phyloP scores from a whole-genome alignment of 1,140 invertebrate genomes.

The Leptestheria dahalacensis region DNA sequence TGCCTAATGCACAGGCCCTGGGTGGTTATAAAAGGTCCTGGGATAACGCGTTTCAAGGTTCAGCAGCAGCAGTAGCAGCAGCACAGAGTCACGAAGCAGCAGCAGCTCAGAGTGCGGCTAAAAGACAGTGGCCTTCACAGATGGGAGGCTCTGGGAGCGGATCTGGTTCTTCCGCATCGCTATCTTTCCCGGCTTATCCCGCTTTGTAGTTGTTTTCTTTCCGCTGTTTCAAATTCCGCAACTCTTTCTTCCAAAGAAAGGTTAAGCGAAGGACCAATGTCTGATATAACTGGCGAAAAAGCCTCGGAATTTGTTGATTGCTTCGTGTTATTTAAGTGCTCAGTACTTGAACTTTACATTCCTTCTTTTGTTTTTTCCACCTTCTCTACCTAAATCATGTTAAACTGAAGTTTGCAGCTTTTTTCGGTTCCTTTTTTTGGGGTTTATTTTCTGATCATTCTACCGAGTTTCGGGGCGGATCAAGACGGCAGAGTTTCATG shows the following conservation, averaged over 20 bases:
- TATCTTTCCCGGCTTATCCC: slow-evolving; percentile 12
- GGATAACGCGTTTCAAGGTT: slow-evolving; percentile 27
- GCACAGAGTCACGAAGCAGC: neutral
- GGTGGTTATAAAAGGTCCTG: slow-evolving; percentile 31
- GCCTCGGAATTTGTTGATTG: no score
- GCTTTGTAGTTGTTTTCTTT: slow-evolving; percentile 6
- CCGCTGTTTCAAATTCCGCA: neutral
- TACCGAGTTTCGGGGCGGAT: no score
- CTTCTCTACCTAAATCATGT: no score
- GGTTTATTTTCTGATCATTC: no score
- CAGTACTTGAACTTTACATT: no score
- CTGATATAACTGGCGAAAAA: no score
- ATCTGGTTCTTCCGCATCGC: neutral
- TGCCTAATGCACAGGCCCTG: slow-evolving; percentile 20
- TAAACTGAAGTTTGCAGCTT: no score
- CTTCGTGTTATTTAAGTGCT: no score
- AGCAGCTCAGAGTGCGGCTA: neutral
- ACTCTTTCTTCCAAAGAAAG: neutral
- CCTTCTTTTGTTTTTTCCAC: no score
- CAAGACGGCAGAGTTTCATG: no score
- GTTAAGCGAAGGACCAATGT: no score
- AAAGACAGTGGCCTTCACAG: slow-evolving; percentile 14
- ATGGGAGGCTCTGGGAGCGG: slow-evolving; percentile 22
- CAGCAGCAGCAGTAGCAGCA: slow-evolving; percentile 2
- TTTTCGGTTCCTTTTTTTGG: no score